Percentiles rank a stretch among this genome's conserved stretches.
Evolutionary conservation across 2,888 invertebrate species (phyloP).

Genomic region (Kryphioiulus occultus): DNA sequence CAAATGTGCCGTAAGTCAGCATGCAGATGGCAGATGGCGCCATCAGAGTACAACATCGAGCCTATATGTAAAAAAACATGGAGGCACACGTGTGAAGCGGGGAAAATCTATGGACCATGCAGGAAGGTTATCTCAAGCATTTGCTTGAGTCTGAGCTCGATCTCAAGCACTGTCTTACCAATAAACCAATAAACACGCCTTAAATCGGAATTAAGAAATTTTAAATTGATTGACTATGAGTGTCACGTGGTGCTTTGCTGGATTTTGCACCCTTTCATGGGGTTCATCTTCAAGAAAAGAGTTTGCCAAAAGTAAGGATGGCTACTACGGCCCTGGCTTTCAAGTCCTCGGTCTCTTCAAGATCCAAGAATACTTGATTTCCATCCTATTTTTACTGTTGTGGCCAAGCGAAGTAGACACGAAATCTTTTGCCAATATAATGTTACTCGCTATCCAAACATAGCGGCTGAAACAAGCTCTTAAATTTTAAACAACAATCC

Average conservation of each 20-base stretch:
- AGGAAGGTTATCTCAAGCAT: too few relatives aligned
- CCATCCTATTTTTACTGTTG: background rate
- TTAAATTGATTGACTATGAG: too few relatives aligned
- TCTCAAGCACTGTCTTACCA: too few relatives aligned
- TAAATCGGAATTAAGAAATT: too few relatives aligned
- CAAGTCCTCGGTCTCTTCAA: background rate
- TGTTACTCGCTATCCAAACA: slow-evolving; percentile 11
- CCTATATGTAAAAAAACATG: background rate
- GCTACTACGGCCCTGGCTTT: background rate
- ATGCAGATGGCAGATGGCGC: background rate
- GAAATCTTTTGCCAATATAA: slow-evolving; percentile 9
- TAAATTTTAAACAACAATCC: background rate
- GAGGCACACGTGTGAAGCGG: background rate
- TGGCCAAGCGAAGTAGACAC: background rate
- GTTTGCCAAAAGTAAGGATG: background rate
- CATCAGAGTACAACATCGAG: background rate
- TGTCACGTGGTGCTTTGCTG: too few relatives aligned
- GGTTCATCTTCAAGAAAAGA: background rate
- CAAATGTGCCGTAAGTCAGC: too few relatives aligned
- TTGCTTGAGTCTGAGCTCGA: too few relatives aligned
- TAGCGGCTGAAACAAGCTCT: slow-evolving; percentile 8
- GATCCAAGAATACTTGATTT: background rate
- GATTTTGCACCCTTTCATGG: background rate
- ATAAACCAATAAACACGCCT: too few relatives aligned
- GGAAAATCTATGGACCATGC: background rate